A percentile compares a stretch with the other conserved stretches of the same genome.
phyloP scores from a whole-genome alignment of 2,888 invertebrate species.

The Biston betularia region DNA sequence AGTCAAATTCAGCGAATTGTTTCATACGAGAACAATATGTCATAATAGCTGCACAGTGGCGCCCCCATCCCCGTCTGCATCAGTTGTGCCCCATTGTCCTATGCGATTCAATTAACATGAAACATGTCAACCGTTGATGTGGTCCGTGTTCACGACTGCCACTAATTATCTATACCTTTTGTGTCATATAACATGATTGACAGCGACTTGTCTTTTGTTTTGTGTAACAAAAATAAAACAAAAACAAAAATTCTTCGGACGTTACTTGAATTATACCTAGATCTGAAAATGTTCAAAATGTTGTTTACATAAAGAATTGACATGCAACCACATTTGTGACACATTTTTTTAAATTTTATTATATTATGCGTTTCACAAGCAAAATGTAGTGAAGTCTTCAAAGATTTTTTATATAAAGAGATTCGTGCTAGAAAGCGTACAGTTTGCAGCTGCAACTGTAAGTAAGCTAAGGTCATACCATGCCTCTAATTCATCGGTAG shows the following conservation, averaged over 20 bases:
- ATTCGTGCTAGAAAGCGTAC: too few species aligned
- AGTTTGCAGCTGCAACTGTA: too few species aligned
- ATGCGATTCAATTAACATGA: conserved; percentile 79
- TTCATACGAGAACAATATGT: conserved; percentile 76
- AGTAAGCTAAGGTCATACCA: too few species aligned
- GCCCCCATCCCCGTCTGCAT: conserved; percentile 58
- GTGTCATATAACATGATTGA: conserved; percentile 48
- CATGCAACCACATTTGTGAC: too few species aligned
- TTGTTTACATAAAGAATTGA: too few species aligned
- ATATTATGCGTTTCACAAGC: too few species aligned
- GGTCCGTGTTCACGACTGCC: conserved; percentile 68
- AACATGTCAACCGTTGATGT: conserved; percentile 78
- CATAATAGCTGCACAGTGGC: conserved; percentile 71
- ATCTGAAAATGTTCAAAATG: too few species aligned
- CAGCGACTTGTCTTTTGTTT: conserved; percentile 21
- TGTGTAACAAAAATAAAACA: conserved; percentile 2
- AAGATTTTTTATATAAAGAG: too few species aligned
- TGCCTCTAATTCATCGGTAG: too few species aligned
- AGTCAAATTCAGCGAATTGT: conserved; percentile 66
- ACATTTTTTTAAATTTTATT: too few species aligned
- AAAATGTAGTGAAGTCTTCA: too few species aligned
- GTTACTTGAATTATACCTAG: too few species aligned
- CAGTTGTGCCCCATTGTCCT: conserved; percentile 71
- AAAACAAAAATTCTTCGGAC: not conserved
- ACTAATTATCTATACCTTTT: conserved; percentile 72